These are phyloP conservation scores for Drosophila robusta DNA, from an alignment of 2,888 invertebrate species.

Conservation along the genomic window DNA sequence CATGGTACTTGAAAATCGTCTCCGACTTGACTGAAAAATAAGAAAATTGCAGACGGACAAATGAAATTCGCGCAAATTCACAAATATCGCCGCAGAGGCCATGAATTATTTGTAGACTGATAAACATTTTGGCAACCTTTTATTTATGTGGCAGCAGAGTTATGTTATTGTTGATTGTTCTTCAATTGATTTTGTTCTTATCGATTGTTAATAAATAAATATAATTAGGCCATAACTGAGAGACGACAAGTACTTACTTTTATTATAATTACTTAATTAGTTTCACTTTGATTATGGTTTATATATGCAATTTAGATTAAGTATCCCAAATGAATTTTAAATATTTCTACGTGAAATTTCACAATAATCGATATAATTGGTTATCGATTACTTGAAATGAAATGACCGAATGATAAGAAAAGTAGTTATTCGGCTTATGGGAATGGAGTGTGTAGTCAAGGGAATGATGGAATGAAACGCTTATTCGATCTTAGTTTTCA, in stretches of 20 bases:
- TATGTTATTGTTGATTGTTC: no score
- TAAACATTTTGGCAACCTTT: no score
- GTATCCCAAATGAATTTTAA: background rate
- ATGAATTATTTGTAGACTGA: background rate
- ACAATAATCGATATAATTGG: background rate
- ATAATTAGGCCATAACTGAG: background rate
- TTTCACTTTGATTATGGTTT: background rate
- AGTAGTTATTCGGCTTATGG: no score
- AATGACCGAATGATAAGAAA: background rate
- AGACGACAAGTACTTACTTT: background rate
- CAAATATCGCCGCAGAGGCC: background rate
- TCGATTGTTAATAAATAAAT: background rate
- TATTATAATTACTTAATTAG: background rate
- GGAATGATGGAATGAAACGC: no score
- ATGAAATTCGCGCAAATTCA: no score
- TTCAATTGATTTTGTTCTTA: background rate
- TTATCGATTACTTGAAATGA: background rate
- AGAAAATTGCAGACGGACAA: background rate
- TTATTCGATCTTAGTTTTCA: no score
- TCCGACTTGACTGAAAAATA: slow-evolving; percentile 5
- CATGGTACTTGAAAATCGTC: slow-evolving; percentile 22
- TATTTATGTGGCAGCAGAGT: no score
- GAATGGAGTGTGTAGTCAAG: no score
- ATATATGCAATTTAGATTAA: background rate
- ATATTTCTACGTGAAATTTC: background rate